phyloP scores from a whole-genome alignment of 2,113 vertebrate species.

The Atractosteus spatula region DNA sequence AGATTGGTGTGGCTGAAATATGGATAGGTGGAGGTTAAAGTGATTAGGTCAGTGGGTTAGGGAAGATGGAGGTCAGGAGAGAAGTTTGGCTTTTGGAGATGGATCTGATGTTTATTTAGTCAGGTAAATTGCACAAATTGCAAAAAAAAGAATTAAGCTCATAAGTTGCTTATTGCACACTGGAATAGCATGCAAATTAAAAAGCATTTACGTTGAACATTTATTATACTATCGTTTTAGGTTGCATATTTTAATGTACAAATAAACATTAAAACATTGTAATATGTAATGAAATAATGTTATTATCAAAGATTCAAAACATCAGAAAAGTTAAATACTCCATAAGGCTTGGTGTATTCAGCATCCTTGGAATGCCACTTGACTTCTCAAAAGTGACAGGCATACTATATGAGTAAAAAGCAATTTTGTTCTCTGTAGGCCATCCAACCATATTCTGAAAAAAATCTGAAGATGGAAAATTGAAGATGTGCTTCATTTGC shows the following conservation, averaged over 20 bases:
- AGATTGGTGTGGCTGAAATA: no score
- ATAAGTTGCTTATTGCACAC: no score
- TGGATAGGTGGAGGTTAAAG: no score
- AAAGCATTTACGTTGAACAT: no score
- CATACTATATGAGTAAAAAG: slow-evolving; percentile 67
- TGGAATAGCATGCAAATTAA: no score
- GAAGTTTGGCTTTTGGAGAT: no score
- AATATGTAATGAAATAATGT: neutral
- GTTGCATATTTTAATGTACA: neutral
- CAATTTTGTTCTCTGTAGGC: slow-evolving; percentile 75
- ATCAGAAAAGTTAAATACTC: slow-evolving; percentile 38
- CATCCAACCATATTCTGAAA: slow-evolving; percentile 65
- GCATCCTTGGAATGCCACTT: slow-evolving; percentile 36
- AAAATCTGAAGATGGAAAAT: slow-evolving; percentile 59
- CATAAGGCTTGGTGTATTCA: slow-evolving; percentile 52
- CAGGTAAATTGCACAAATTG: no score
- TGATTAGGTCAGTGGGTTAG: no score
- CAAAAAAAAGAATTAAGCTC: no score
- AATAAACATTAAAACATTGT: neutral
- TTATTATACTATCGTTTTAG: no score
- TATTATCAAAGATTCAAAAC: neutral
- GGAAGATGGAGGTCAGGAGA: no score
- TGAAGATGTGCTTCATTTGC: slow-evolving; percentile 77
- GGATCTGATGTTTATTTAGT: no score
- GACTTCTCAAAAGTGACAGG: slow-evolving; percentile 53